Conservation (phyloP, 2,113 vertebrate species). For the Cyanocitta stelleri region DNA sequence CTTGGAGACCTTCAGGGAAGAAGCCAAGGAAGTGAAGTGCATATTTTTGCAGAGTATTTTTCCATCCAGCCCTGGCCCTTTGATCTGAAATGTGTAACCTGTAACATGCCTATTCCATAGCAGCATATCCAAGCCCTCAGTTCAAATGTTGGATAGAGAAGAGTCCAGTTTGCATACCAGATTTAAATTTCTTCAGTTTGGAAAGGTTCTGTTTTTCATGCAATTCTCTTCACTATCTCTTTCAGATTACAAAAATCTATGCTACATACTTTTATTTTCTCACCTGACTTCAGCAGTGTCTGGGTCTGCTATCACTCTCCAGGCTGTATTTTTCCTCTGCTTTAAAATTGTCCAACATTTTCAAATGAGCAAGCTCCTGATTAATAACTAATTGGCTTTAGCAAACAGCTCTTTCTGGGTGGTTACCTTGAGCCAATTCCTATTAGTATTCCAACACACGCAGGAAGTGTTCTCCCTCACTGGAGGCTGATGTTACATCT, state of each 20-base stretch:
- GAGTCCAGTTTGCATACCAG: background rate
- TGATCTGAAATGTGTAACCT: background rate
- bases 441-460: background rate
- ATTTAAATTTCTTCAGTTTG: background rate
- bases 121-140: background rate
- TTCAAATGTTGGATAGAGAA: background rate
- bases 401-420: background rate
- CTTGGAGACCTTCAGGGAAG: background rate
- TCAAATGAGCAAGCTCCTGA: background rate
- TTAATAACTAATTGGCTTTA: constrained; percentile 13
- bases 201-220: background rate
- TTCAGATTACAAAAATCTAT: background rate
- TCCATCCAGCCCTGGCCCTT: background rate
- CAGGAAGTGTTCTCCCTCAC: background rate
- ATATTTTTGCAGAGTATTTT: background rate
- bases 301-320: background rate
- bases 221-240: background rate
- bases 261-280: background rate
- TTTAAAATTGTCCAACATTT: background rate
- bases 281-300: background rate
- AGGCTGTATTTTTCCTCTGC: background rate
- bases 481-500: background rate
- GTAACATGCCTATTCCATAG: background rate
- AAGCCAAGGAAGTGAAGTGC: background rate
- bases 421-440: background rate